phyloP scores from a whole-genome alignment of 1,140 invertebrate genomes.

The Caerostris extrusa region DNA sequence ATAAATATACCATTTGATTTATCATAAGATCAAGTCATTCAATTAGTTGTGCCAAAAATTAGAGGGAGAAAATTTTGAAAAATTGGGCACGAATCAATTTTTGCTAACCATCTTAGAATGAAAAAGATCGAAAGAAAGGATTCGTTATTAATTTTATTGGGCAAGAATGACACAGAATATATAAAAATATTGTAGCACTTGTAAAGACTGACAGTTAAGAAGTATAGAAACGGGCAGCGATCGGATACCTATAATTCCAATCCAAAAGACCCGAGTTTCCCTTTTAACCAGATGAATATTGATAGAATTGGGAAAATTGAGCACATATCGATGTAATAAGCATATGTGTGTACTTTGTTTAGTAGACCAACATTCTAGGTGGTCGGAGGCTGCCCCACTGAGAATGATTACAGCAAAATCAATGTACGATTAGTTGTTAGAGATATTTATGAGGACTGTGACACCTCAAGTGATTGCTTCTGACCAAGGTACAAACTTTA shows the following conservation, averaged over 20 bases:
- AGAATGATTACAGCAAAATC: not conserved
- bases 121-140: too few relatives aligned
- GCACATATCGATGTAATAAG: not conserved
- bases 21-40: too few relatives aligned
- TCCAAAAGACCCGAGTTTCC: not conserved
- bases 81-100: too few relatives aligned
- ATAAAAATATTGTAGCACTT: not conserved
- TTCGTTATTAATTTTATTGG: not conserved
- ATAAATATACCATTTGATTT: too few relatives aligned
- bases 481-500: slow-evolving; percentile 6
- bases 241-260: not conserved
- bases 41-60: too few relatives aligned
- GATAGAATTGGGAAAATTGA: too few relatives aligned
- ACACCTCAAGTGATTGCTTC: not conserved
- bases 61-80: too few relatives aligned
- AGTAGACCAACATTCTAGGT: not conserved
- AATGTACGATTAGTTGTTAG: not conserved
- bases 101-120: too few relatives aligned
- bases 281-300: too few relatives aligned
- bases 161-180: not conserved
- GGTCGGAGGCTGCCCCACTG: not conserved
- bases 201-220: not conserved
- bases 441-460: not conserved
- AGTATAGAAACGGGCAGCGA: not conserved
- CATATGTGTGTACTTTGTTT: not conserved